These are phyloP conservation scores for Caenorhabditis sp. DNA, from an alignment of 2,888 invertebrate genomes.

Conservation along the genomic window DNA sequence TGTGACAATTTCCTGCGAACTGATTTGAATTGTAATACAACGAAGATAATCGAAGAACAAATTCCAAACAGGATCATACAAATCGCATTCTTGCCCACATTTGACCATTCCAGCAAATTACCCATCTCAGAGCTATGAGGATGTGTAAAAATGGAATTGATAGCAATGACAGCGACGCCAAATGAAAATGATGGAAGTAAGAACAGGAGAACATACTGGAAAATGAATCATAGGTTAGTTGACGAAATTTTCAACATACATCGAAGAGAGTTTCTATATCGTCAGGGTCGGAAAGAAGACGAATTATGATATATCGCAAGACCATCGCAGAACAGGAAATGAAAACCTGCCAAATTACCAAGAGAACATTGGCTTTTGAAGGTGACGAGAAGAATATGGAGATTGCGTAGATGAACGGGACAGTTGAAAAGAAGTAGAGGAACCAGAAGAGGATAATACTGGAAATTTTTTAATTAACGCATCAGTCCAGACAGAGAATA, in stretches of 20 bases:
- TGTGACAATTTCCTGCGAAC: constrained; percentile 28
- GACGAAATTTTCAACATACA: constrained; percentile 16
- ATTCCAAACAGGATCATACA: constrained; percentile 55
- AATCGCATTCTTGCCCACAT: constrained; percentile 41
- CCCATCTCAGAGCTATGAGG: background rate
- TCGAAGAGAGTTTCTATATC: background rate
- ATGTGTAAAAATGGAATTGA: constrained; percentile 14
- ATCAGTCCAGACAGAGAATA: too few species aligned
- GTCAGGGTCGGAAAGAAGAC: too few species aligned
- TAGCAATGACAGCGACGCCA: constrained; percentile 40
- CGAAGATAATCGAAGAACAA: constrained; percentile 47
- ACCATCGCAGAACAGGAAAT: constrained; percentile 44
- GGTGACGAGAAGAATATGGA: constrained; percentile 63
- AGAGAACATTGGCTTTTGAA: constrained; percentile 52
- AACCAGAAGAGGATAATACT: constrained; percentile 61
- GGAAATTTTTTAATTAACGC: too few species aligned
- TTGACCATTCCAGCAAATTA: constrained; percentile 38
- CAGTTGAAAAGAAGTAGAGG: constrained; percentile 60
- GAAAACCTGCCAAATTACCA: constrained; percentile 58
- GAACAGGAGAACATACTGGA: constrained; percentile 37
- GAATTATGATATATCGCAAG: constrained; percentile 6
- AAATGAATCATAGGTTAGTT: background rate
- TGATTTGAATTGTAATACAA: constrained; percentile 48
- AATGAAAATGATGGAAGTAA: constrained; percentile 50
- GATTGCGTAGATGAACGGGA: constrained; percentile 62